Percentiles rank a stretch among this genome's conserved stretches.
These are phyloP conservation scores for Cichlasoma orientale DNA, from an alignment of 2,797 vertebrate genomes.

Conservation along the genomic window DNA sequence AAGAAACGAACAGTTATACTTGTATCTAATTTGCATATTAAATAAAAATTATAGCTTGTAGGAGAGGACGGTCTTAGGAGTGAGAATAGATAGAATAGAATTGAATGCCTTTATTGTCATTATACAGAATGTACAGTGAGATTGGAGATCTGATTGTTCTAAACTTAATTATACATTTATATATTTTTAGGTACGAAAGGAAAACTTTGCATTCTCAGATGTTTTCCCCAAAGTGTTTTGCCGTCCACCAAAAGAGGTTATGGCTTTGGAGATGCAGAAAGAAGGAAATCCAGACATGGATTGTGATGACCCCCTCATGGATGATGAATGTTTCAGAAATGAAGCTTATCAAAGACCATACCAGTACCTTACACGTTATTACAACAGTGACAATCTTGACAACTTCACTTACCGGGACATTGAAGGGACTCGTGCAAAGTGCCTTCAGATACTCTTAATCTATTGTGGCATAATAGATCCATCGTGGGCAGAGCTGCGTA, in stretches of 20 bases:
- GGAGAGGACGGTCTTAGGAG: background rate
- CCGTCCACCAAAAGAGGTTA: slow-evolving; percentile 86
- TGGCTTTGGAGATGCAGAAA: slow-evolving; percentile 70
- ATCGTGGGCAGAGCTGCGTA: slow-evolving; percentile 89
- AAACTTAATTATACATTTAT: background rate
- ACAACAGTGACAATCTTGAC: slow-evolving; percentile 75
- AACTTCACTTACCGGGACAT: slow-evolving; percentile 75
- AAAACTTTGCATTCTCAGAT: slow-evolving; percentile 77
- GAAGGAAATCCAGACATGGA: background rate
- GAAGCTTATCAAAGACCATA: slow-evolving; percentile 90
- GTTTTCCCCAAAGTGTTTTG: slow-evolving; percentile 88
- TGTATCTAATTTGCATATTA: no score
- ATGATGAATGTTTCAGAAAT: slow-evolving; percentile 80
- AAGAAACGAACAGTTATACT: background rate
- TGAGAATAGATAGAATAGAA: background rate
- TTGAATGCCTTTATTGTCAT: no score
- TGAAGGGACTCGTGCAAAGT: slow-evolving; percentile 83
- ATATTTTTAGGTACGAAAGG: slow-evolving; percentile 59
- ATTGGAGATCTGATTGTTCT: background rate
- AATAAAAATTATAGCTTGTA: background rate
- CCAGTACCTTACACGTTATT: slow-evolving; percentile 87
- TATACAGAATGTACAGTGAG: no score
- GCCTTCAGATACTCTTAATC: slow-evolving; percentile 85
- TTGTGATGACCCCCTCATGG: slow-evolving; percentile 81
- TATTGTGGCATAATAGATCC: slow-evolving; percentile 87